These are phyloP conservation scores for Tapirus indicus DNA, from an alignment of 2,797 vertebrate species.

Conservation along the genomic window DNA sequence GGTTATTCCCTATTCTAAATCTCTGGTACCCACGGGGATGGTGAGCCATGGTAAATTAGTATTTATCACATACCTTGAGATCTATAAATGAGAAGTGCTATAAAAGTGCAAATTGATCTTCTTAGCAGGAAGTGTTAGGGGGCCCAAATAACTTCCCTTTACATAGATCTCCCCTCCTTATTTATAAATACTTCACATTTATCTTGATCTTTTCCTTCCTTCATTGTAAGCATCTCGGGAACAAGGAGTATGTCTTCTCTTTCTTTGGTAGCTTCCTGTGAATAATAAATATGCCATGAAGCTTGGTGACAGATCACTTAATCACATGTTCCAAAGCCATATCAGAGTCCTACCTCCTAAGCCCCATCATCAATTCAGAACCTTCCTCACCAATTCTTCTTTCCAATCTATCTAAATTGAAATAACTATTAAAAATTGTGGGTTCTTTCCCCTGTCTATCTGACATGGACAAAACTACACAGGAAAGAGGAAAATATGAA, in stretches of 20 bases:
- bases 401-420: slow-evolving; percentile 10
- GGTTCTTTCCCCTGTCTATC: neutral
- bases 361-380: neutral
- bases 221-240: neutral
- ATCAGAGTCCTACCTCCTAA: neutral
- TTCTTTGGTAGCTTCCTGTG: slow-evolving; percentile 1
- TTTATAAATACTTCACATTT: neutral
- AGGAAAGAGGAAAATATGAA: neutral
- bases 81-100: neutral
- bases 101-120: neutral
- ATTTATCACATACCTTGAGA: slow-evolving; percentile 29
- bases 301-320: slow-evolving; percentile 19
- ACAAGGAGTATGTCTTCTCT: neutral
- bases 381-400: neutral
- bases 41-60: neutral
- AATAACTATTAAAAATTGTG: neutral
- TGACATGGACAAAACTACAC: neutral
- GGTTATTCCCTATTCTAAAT: slow-evolving; percentile 11
- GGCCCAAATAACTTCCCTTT: neutral
- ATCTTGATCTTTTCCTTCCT: neutral
- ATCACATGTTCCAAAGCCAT: neutral
- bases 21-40: neutral
- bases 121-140: neutral
- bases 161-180: neutral
- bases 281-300: slow-evolving; percentile 14